Base-by-base conservation (phyloP, 2,888 invertebrate genomes). In the Rhodophaea formosa region DNA sequence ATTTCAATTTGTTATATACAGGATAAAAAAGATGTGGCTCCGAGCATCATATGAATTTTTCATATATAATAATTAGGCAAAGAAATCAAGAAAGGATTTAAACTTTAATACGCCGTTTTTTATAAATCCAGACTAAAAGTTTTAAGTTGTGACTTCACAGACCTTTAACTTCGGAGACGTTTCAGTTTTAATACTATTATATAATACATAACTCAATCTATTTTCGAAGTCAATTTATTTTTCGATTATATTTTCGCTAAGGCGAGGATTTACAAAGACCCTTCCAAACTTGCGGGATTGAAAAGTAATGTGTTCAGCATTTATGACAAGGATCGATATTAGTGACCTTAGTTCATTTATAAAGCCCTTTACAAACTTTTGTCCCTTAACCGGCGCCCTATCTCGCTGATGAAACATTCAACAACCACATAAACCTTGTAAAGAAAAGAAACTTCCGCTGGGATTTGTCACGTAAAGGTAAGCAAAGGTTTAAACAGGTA, bases 161-260 rank as follows among this genome's bases (percentile, higher is more conserved):
- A 14, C 43, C 44, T 30, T 53, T 54, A 45, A 54, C 30, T 54
- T 54, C 15, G 30, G 32, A 44, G 53, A 30, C 15, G 15, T 44
- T 49, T 53, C 16, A 32, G 14, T 44, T 54, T 12, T 44, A 53
- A 54, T 43, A 43, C 44, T 44, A 53, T 44, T 53, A 53, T 44
- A 53, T 42, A 14, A 53, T 39, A n/a, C 53, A 53, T 47, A 43
- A 52, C 43, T 42, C 53, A 53, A 44, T 53, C 43, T 43, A 17
- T 44, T 43, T 30, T 43, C 29, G 29, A 43, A 53, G 43, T 53
- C 44, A 53, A 53, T 53, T 44, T 53, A 43, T 43, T 53, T 53
- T 53, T 53, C 53, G 43, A 53, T 53, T 53, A 53, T 53, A 29
- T 53, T 52, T 53, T 53, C 42, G 53, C 53, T 7, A 17, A 7